Evolutionary conservation across 2,113 vertebrate species (phyloP), one percentile per base, ranked within the genome.

Genomic region (Condylura cristata): DNA sequence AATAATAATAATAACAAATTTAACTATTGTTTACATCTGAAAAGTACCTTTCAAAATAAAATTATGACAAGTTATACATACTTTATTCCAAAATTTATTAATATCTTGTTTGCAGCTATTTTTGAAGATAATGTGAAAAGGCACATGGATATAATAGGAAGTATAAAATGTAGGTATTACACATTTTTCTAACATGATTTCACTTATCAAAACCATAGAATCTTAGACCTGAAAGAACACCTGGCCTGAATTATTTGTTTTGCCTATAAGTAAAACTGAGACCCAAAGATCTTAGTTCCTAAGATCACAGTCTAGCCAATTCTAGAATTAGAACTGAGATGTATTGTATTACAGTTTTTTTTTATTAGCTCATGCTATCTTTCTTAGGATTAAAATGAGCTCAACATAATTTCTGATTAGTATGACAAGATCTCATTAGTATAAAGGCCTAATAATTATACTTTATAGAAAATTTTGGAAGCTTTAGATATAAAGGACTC

Each of bases 31-130:
- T 53, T 86, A 44, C 20, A 70, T 74, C 81, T 92, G 37, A 75
- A 32, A 88, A 91, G 32, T 60, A 91, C 39, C 26, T 86, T 92
- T 79, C 89, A 90, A 87, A 82, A 75, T 70, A 75, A 94, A 85
- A 71, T 80, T 87, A 60, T 34, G 44, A 63, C 63, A 86, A 56
- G 51, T 76, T 88, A 91, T 76, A 94, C 13, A 11, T 66, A 18
- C 44, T 70, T 79, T n/a, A 66, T 95, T 81, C 34, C 34, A 91
- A 78, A 88, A 74, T 90, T 18, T 84, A 22, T 86, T 94, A 71
- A 37, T 53, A 74, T 68, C 61, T 61, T 68, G 18, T 76, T 85
- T 85, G 34, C 14, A 72, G 17, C 72, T 93, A 8, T 24, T 72
- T 84, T 94, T 88, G 34, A 90, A 94, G 44, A 75, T 85, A 34